phyloP scores from a whole-genome alignment of 2,888 invertebrate genomes.

The Drosophila prolongata region DNA sequence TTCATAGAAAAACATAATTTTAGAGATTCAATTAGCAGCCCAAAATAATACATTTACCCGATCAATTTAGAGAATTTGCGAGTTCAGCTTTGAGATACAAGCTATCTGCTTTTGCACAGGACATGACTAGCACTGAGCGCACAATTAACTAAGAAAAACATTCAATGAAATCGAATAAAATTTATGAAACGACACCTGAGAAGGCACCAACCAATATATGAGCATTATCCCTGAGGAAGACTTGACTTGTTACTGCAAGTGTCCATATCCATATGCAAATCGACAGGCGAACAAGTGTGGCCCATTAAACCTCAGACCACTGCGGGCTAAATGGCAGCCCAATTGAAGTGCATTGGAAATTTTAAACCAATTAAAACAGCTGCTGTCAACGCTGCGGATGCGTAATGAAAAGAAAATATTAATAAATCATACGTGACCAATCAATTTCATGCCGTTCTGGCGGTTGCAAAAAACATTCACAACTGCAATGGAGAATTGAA shows the following conservation, averaged over 20 bases:
- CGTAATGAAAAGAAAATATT: constrained; percentile 78
- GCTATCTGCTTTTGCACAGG: background rate
- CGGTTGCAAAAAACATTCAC: constrained; percentile 10
- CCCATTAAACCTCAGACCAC: constrained; percentile 72
- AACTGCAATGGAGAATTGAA: background rate
- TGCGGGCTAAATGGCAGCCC: constrained; percentile 52
- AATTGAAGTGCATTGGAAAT: constrained; percentile 61
- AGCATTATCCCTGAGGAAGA: background rate
- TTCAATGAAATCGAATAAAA: constrained; percentile 10
- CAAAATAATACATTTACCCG: constrained; percentile 3
- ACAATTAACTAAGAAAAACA: constrained; percentile 19
- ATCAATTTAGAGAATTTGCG: constrained; percentile 12
- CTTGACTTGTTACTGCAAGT: background rate
- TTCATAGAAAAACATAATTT: background rate
- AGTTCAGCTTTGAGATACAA: background rate
- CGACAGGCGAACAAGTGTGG: constrained; percentile 36
- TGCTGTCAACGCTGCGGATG: constrained; percentile 69
- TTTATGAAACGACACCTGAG: background rate
- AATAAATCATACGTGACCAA: constrained; percentile 78
- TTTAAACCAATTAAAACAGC: constrained; percentile 77
- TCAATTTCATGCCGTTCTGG: constrained; percentile 65
- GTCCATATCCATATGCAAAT: constrained; percentile 41
- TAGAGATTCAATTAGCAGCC: background rate
- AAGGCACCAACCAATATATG: background rate
- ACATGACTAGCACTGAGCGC: constrained; percentile 3